phyloP scores from a whole-genome alignment of 2,113 vertebrate genomes.

The Zosterops pallidus region DNA sequence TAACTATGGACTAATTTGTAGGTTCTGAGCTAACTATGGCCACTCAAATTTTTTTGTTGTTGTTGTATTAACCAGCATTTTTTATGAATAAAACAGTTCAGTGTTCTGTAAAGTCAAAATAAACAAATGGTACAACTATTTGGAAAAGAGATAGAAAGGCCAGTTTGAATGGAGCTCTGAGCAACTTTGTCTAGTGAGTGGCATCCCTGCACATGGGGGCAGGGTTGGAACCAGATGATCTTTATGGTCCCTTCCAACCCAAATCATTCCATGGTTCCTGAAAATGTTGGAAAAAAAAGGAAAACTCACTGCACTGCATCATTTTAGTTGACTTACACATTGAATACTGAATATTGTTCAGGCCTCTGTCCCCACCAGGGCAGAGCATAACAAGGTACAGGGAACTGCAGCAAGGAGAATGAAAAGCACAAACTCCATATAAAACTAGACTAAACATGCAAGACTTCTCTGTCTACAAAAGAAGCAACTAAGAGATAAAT shows the following conservation, averaged over 20 bases:
- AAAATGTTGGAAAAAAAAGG: neutral
- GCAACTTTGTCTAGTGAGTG: neutral
- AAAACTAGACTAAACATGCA: neutral
- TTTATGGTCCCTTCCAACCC: neutral
- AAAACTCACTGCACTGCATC: neutral
- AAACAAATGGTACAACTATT: neutral
- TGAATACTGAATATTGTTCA: neutral
- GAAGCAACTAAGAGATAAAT: neutral
- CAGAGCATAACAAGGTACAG: neutral
- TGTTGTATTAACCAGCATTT: neutral
- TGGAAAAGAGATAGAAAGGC: neutral
- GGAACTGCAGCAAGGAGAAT: neutral
- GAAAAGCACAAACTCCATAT: neutral
- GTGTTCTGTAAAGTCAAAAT: neutral
- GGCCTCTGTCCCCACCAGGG: neutral
- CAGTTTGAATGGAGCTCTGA: neutral
- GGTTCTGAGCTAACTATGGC: neutral
- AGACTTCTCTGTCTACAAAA: neutral
- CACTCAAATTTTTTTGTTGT: neutral
- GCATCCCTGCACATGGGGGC: neutral
- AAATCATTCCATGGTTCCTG: neutral
- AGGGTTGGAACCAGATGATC: neutral
- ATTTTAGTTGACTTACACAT: neutral
- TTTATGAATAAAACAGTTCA: neutral
- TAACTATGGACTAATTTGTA: neutral